A percentile compares a stretch with the other conserved stretches of the same genome.
These are phyloP conservation scores for Metopolophium dirhodum DNA, from an alignment of 1,140 invertebrate species.

Conservation along the genomic window DNA sequence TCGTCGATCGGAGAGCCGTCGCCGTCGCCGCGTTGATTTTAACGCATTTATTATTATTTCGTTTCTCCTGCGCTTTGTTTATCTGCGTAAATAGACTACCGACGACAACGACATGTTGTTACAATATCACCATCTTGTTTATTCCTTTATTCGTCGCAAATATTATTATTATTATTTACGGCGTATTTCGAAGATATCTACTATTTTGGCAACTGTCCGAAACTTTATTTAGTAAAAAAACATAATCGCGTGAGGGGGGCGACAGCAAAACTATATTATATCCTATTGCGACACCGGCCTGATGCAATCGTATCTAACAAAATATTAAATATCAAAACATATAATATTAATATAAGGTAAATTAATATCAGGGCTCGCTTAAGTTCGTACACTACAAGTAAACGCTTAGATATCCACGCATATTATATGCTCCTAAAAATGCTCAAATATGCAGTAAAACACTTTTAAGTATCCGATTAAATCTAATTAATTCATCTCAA, in stretches of 20 bases:
- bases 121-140: not conserved
- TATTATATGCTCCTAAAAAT: not conserved
- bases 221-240: constrained; percentile 19
- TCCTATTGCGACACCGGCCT: not conserved
- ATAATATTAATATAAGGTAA: not conserved
- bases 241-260: not conserved
- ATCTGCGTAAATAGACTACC: not conserved
- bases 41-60: not conserved
- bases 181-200: not conserved
- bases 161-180: constrained; percentile 13
- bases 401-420: too few relatives aligned
- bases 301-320: not conserved
- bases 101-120: not conserved
- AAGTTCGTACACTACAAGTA: too few relatives aligned
- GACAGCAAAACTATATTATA: not conserved
- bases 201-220: not conserved
- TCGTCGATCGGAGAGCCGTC: not conserved
- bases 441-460: not conserved
- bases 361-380: not conserved
- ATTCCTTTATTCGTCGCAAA: not conserved
- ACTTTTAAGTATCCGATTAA: not conserved
- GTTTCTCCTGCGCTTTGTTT: not conserved
- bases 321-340: not conserved
- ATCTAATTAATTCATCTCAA: not conserved
- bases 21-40: not conserved